A percentile compares a stretch with the other conserved stretches of the same genome.
Conservation (phyloP, 2,888 invertebrate genomes). For the Aphodius granarius region DNA sequence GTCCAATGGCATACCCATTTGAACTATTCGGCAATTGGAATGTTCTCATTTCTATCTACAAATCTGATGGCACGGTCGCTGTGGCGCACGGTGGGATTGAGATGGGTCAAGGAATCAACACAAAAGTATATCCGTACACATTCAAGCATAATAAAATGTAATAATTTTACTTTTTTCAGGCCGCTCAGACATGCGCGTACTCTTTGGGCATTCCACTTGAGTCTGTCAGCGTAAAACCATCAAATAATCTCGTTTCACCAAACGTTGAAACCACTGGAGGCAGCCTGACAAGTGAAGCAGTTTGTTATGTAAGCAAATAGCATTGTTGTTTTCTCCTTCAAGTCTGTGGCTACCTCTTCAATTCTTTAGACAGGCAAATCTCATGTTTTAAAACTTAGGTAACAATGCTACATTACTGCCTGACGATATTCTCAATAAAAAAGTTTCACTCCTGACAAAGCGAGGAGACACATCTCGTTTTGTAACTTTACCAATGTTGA, state of each 20-base stretch:
- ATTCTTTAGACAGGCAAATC: too few species aligned
- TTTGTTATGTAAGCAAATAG: conserved; percentile 52
- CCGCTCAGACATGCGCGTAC: conserved; percentile 74
- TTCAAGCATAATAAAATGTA: background rate
- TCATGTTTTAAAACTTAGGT: too few species aligned
- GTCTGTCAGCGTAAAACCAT: conserved; percentile 66
- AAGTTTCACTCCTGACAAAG: too few species aligned
- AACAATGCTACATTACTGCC: too few species aligned
- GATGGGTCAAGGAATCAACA: conserved; percentile 83
- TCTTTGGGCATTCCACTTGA: conserved; percentile 69
- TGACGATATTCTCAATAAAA: too few species aligned
- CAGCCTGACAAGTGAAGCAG: conserved; percentile 71
- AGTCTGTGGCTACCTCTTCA: too few species aligned
- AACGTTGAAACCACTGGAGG: conserved; percentile 72
- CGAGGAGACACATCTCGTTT: too few species aligned
- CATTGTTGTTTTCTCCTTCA: too few species aligned
- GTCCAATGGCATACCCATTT: conserved; percentile 70
- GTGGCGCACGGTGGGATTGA: conserved; percentile 74
- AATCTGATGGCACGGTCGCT: conserved; percentile 71
- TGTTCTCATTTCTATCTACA: conserved; percentile 68
- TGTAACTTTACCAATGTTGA: too few species aligned
- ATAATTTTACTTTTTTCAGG: conserved; percentile 49
- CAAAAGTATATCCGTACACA: conserved; percentile 58
- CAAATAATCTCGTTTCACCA: conserved; percentile 65
- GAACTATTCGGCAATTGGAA: conserved; percentile 57